Base-by-base conservation (phyloP, 2,888 invertebrate genomes). In the Phalangium opilio region DNA sequence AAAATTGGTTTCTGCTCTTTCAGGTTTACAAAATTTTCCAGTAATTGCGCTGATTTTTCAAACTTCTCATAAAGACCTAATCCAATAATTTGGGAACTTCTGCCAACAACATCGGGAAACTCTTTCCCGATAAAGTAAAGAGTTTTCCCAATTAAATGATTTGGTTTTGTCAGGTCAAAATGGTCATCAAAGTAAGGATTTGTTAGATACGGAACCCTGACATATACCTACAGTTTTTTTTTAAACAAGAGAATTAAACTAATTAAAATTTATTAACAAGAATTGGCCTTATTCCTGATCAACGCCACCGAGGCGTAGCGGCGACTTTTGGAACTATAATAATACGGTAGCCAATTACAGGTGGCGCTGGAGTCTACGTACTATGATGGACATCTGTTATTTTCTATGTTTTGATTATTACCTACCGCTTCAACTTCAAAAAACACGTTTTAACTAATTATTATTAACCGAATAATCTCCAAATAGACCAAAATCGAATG, bases 161-260 rank as follows among this genome's bases (percentile, higher is more conserved):
- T 64, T 5, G 79, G 74, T 55, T 84, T 78, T 50, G 67, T 74
- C 17, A 91, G 71, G 67, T 89, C 89, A 69, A 89, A 87, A 65
- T 93, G 90, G 61, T 85, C 82, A 69, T 93, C 91, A 67, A 81
- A 80, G 63, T 74, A 84, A 1, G 80, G 78, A 63, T 89, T 87
- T 59, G 82, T 74, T 35, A 96, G 61, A 63, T 74, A 91, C 49
- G 73, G 74, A 0, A 93, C 78, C 56, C 89, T 73, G 8, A 89
- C 73, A 68, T 79, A 81, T 19, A 77, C 68, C 62, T 67, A 58
- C 33, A 61, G n/a, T n/a, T n/a, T 15, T 14, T 15, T 36, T 15
- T n/a, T n/a, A n/a, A n/a, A n/a, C n/a, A n/a, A n/a, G n/a, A n/a
- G n/a, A n/a, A n/a, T n/a, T n/a, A n/a, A n/a, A n/a, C n/a, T n/a